phyloP scores from a whole-genome alignment of 2,797 vertebrate species.

The Tympanoctomys barrerae region DNA sequence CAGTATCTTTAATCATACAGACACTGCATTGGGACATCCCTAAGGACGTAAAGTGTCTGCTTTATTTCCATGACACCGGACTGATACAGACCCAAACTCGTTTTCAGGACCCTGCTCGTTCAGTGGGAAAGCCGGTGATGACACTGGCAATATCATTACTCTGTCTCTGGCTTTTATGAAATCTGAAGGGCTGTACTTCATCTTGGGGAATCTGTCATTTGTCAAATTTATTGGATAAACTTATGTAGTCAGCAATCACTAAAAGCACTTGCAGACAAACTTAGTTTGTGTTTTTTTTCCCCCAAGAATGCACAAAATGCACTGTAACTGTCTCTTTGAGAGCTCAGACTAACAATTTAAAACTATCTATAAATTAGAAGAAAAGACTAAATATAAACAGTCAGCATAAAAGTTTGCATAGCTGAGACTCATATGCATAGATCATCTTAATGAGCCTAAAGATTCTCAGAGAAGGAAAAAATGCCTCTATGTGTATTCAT shows the following conservation, averaged over 20 bases:
- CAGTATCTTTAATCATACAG: background rate
- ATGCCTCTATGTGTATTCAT: background rate
- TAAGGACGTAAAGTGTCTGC: background rate
- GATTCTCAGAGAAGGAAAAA: background rate
- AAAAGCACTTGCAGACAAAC: slow-evolving; percentile 21
- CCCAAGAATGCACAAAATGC: slow-evolving; percentile 46
- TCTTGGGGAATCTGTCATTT: background rate
- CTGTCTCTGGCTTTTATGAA: background rate
- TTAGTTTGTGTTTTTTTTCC: slow-evolving; percentile 34
- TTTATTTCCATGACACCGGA: background rate
- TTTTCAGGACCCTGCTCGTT: background rate
- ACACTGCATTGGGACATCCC: background rate
- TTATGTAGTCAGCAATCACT: slow-evolving; percentile 51
- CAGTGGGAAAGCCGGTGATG: background rate
- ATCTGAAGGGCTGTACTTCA: background rate
- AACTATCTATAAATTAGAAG: slow-evolving; percentile 27
- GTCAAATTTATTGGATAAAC: slow-evolving; percentile 52
- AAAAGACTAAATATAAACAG: slow-evolving; percentile 37
- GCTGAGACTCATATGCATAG: background rate
- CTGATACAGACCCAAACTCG: background rate
- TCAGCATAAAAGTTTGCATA: background rate
- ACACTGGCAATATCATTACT: background rate
- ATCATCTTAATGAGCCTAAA: slow-evolving; percentile 51
- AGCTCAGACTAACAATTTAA: slow-evolving; percentile 41
- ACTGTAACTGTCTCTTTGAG: slow-evolving; percentile 52